Base-by-base conservation (phyloP, 2,888 invertebrate genomes). In the Andrena camellia region DNA sequence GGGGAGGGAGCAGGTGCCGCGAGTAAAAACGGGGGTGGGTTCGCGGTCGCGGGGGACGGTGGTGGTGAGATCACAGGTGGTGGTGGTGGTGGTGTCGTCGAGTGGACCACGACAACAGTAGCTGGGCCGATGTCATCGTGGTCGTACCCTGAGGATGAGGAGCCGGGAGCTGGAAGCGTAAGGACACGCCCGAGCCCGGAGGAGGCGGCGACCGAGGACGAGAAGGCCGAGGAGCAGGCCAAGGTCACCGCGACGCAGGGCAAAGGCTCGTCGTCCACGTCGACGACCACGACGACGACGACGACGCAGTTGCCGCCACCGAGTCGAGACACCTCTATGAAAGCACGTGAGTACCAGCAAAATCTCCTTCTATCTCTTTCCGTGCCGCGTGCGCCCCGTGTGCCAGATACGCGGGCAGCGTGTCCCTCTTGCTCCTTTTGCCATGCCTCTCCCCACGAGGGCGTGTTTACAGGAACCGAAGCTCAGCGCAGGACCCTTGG, bases 81-180 rank as follows among this genome's bases (percentile, higher is more conserved):
- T 82, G 82, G 86, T 78, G 62, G 77, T 84, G 80, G 67, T 87
- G 86, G 87, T 87, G 90, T 90, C 88, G 90, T 90, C 88, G 89
- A 90, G 90, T 90, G 88, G 90, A 90, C 86, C 83, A 88, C 89
- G 86, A 90, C 88, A 83, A 89, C 91, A 91, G 91, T 90, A 87
- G 87, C 91, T 92, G 92, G 88, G 93, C 93, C 93, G 92, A 93
- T 93, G 93, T 93, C 92, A 90, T 89, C 92, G 90, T 89, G 90
- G 90, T 92, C 91, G 90, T 90, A 90, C 86, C 87, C 91, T 78
- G 90, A 90, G 86, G 92, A 89, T 73, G 87, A 90, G 88, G 91
- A 86, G 92, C 84, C 90, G 90, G 92, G 91, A 89, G 92, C 90
- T 86, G 92, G 90, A 90, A 90, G 88, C 83, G 83, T 88, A 89